Evolutionary conservation across 2,113 vertebrate species (phyloP).

Genomic region (Aspidoscelis tigris): DNA sequence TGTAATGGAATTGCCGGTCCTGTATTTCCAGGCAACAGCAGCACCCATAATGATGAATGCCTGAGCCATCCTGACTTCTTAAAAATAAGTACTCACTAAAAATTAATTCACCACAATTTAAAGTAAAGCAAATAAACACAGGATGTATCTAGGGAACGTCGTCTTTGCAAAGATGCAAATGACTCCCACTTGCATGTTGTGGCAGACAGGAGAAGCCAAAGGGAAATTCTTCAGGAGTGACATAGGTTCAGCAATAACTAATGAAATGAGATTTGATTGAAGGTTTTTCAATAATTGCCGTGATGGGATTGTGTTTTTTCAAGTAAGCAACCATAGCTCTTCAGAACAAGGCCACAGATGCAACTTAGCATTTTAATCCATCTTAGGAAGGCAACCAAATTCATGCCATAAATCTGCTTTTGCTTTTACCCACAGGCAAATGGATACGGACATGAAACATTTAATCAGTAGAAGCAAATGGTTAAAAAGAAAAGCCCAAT

Average conservation of each 20-base stretch:
- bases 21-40: rapidly evolving
- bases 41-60: rapidly evolving
- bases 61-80: rapidly evolving
- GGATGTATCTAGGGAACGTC: constrained; percentile 34
- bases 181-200: constrained; percentile 56
- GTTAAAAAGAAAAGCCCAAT: not conserved
- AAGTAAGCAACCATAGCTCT: constrained; percentile 34
- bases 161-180: not conserved
- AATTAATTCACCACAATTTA: not conserved
- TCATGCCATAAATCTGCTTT: no score
- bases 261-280: constrained; percentile 64
- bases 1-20: rapidly evolving
- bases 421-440: no score
- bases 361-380: not conserved
- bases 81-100: not conserved
- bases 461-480: not conserved
- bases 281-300: constrained; percentile 50
- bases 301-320: constrained; percentile 45
- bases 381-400: constrained; percentile 7
- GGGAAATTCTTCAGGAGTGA: constrained; percentile 72
- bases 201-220: constrained; percentile 63
- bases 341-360: constrained; percentile 17
- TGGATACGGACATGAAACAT: no score
- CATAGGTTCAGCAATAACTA: constrained; percentile 63
- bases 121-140: constrained; percentile 1